phyloP scores from a whole-genome alignment of 1,140 invertebrate genomes.

The Semibalanus balanoides region DNA sequence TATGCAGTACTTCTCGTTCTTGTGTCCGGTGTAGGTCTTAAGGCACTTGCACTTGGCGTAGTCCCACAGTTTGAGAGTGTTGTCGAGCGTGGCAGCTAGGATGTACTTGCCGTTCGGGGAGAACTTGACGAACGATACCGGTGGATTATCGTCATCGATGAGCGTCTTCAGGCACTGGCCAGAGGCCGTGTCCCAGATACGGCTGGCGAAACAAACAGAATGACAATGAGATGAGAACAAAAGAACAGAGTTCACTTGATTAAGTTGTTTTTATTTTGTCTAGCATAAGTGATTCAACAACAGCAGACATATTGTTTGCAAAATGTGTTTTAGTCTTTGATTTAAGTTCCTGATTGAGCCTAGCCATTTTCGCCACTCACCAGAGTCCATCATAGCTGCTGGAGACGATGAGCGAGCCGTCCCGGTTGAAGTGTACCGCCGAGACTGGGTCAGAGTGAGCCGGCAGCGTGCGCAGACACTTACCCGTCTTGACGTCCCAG shows the following conservation, averaged over 20 bases:
- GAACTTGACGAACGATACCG: conserved; percentile 99
- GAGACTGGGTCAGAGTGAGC: conserved; percentile 99
- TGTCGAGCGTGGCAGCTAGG: conserved; percentile 92
- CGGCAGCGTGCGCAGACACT: conserved; percentile 95
- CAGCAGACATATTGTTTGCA: too few relatives aligned
- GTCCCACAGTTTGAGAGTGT: conserved; percentile 97
- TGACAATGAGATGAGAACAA: conserved; percentile 10
- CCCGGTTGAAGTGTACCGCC: conserved; percentile 94
- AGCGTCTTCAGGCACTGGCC: conserved; percentile 98
- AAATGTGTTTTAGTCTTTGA: too few relatives aligned
- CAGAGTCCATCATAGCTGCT: conserved; percentile 98
- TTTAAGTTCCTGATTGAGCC: too few relatives aligned
- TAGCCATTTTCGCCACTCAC: conserved; percentile 36
- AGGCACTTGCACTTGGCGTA: conserved; percentile 94
- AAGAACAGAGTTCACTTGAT: too few relatives aligned
- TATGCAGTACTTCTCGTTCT: conserved; percentile 99
- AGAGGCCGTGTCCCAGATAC: conserved; percentile 98
- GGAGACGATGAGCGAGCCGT: conserved; percentile 95
- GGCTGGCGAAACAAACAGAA: conserved; percentile 39
- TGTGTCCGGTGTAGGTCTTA: conserved; percentile 95
- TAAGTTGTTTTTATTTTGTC: too few relatives aligned
- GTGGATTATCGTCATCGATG: conserved; percentile 88
- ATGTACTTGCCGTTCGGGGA: conserved; percentile 99
- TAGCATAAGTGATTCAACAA: too few relatives aligned
- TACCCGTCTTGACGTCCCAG: conserved; percentile 98